Base-by-base conservation (phyloP, 1,140 invertebrate genomes). In the Neomicropteryx cornuta region DNA sequence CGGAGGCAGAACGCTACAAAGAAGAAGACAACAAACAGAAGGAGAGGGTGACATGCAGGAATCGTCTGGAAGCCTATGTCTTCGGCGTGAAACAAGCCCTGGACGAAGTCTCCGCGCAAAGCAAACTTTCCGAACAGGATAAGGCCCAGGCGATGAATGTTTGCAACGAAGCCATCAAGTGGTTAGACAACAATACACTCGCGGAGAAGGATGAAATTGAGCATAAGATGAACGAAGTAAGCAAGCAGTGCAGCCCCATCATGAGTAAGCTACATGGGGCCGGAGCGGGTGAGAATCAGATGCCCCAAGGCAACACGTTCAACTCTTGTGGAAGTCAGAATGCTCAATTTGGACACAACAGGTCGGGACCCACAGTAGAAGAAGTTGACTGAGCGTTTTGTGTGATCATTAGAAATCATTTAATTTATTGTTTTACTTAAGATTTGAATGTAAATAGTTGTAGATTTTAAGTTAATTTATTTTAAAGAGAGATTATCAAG, bases 191-290 rank as follows among this genome's bases (percentile, higher is more conserved):
- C 33, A 77, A 76, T 49, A 62, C 77, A 5, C 52, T 83, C 19
- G 84, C 85, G 1, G 83, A 87, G 41, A 85, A 85, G 48, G 83
- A 86, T 10, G 83, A 88, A 50, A 87, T 75, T 50, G 83, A 87
- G 38, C 72, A 86, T 48, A 77, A 77, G 44, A 51, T 84, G 28
- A 81, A 84, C 42, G 80, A 87, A 34, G 47, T 86, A 18, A 80
- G 84, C 51, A 66, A 66, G 29, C 63, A 76, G 17, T 85, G 79
- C 45, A 58, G 69, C 14, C 81, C 82, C 0, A 69, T 85, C 29
- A 84, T 87, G 76, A 72, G 73, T 41, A 86, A 86, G 52, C 51
- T 87, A 36, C 81, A 86, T 49, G 72, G 72, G 39, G 67, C 61
- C 35, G 66, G 58, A 18, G 46, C 46, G 19, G 48, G 77, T 80